Percentiles rank a stretch among this genome's conserved stretches.
Evolutionary conservation across 2,888 invertebrate species (phyloP).

Genomic region (Chouioia cunea): DNA sequence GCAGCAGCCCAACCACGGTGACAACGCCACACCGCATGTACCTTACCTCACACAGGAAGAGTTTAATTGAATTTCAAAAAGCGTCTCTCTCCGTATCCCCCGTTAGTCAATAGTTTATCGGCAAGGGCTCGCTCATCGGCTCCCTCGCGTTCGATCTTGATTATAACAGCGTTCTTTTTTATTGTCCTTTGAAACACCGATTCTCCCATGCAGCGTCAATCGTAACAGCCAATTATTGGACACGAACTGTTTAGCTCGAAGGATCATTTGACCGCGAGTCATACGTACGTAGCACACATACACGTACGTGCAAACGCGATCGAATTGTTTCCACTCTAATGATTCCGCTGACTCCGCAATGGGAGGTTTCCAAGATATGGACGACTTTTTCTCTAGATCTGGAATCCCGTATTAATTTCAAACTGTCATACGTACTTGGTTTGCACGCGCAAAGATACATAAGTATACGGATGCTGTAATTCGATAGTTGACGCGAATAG

Average conservation of each 20-base stretch:
- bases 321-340: no score
- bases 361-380: background rate
- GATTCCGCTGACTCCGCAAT: background rate
- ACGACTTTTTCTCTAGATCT: conserved; percentile 20
- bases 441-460: background rate
- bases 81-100: background rate
- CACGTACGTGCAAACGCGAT: no score
- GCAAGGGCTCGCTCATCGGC: conserved; percentile 5
- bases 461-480: conserved; percentile 5
- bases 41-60: background rate
- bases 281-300: conserved; percentile 5
- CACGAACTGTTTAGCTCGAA: background rate
- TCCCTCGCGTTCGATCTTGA: background rate
- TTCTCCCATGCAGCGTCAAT: no score
- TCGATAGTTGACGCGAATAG: conserved; percentile 4
- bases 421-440: no score
- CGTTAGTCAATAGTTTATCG: conserved; percentile 40
- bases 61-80: conserved; percentile 31
- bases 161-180: no score
- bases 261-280: background rate
- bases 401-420: conserved; percentile 25
- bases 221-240: conserved; percentile 22
- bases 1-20: background rate
- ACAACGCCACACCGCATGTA: conserved; percentile 1
- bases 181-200: no score